phyloP scores from a whole-genome alignment of 2,888 invertebrate genomes.

The Aricia artaxerxes region DNA sequence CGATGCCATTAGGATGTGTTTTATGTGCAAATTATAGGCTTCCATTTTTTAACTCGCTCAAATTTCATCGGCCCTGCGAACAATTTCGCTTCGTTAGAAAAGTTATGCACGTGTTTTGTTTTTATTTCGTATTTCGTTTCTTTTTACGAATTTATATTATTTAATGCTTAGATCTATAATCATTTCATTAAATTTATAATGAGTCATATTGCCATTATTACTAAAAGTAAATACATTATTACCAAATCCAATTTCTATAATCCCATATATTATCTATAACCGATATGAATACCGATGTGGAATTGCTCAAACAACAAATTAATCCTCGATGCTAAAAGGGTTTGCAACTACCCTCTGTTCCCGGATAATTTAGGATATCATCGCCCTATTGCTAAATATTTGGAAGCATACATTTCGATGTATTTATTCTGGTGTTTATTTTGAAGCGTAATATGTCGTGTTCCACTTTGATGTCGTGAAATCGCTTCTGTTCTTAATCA shows the following conservation, averaged over 20 bases:
- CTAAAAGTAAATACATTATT: background rate
- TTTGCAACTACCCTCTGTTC: slow-evolving; percentile 71
- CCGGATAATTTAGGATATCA: slow-evolving; percentile 75
- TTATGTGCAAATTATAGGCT: slow-evolving; percentile 80
- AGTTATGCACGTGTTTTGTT: slow-evolving; percentile 44
- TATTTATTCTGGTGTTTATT: slow-evolving; percentile 80
- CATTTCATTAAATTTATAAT: background rate
- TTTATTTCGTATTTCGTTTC: slow-evolving; percentile 47
- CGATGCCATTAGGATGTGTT: slow-evolving; percentile 76
- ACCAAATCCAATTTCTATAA: background rate
- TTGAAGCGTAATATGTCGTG: slow-evolving; percentile 79
- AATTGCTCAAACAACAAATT: slow-evolving; percentile 67
- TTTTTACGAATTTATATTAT: slow-evolving; percentile 30
- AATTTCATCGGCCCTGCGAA: slow-evolving; percentile 57
- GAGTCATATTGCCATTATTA: background rate
- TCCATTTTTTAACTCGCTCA: slow-evolving; percentile 72
- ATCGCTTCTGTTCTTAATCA: slow-evolving; percentile 80
- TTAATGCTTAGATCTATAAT: background rate
- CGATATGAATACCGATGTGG: slow-evolving; percentile 56
- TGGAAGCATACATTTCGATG: slow-evolving; percentile 76
- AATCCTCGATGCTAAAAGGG: slow-evolving; percentile 73
- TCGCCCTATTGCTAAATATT: slow-evolving; percentile 76
- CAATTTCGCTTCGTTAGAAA: slow-evolving; percentile 74
- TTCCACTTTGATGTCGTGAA: slow-evolving; percentile 81
- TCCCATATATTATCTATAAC: slow-evolving; percentile 50